These are phyloP conservation scores for Recurvirostra avosetta DNA, from an alignment of 2,113 vertebrate genomes.

Conservation along the genomic window DNA sequence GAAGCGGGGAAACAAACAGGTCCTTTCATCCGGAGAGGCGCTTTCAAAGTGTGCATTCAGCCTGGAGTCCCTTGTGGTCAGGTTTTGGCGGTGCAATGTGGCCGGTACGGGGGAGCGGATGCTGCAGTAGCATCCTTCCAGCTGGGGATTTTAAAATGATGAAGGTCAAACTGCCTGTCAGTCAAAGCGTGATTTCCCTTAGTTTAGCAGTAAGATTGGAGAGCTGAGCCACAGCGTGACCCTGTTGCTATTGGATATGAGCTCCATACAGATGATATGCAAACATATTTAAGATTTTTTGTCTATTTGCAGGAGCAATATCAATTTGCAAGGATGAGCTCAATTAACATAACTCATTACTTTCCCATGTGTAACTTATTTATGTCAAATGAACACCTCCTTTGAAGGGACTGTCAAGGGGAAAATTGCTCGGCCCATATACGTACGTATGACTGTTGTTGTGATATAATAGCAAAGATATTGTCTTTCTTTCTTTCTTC, in stretches of 20 bases:
- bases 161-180: background rate
- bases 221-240: background rate
- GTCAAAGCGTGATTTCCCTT: background rate
- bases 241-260: background rate
- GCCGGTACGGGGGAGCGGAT: fast-evolving
- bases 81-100: background rate
- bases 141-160: background rate
- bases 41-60: fast-evolving
- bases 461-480: background rate
- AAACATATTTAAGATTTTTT: background rate
- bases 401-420: background rate
- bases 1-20: fast-evolving
- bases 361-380: background rate
- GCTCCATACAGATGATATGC: background rate
- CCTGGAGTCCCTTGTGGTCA: background rate
- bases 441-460: background rate
- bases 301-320: background rate
- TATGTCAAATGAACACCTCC: background rate
- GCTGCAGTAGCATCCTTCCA: background rate
- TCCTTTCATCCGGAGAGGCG: fast-evolving
- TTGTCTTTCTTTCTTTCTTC: background rate
- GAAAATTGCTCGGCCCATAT: background rate
- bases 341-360: background rate
- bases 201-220: background rate
- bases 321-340: background rate